phyloP scores from a whole-genome alignment of 2,113 vertebrate genomes.

The Microcebus lehilahytsara region DNA sequence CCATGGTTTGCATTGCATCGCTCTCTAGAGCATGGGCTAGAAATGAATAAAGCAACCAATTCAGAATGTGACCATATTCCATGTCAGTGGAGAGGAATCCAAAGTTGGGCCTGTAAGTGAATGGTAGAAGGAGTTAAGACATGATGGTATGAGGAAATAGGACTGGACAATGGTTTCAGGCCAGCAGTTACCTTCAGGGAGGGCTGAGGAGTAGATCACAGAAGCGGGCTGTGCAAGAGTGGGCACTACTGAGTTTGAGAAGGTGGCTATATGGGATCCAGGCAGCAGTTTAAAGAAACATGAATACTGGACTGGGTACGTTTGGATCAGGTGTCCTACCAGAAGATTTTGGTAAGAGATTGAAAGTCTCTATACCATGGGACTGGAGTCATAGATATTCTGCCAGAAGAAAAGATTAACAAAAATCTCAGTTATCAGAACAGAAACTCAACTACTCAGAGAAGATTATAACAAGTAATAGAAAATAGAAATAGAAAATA shows the following conservation, averaged over 20 bases:
- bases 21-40: background rate
- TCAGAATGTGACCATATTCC: background rate
- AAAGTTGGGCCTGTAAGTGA: background rate
- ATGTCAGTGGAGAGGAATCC: background rate
- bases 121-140: background rate
- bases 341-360: background rate
- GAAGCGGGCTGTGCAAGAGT: background rate
- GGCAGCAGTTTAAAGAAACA: background rate
- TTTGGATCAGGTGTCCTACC: background rate
- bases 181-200: background rate
- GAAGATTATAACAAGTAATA: background rate
- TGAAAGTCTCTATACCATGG: background rate
- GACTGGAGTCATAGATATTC: background rate
- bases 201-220: too few relatives aligned
- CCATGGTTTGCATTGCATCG: background rate
- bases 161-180: background rate
- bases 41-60: background rate
- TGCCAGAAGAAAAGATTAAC: background rate
- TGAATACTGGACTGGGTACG: background rate
- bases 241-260: background rate
- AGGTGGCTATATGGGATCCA: background rate
- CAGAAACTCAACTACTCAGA: background rate
- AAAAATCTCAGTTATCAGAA: background rate
- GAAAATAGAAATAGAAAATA: background rate
- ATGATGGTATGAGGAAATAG: background rate